Percentiles rank a stretch among this genome's conserved stretches.
Conservation (phyloP, 2,888 invertebrate species). For the Temnothorax rugatulus region DNA sequence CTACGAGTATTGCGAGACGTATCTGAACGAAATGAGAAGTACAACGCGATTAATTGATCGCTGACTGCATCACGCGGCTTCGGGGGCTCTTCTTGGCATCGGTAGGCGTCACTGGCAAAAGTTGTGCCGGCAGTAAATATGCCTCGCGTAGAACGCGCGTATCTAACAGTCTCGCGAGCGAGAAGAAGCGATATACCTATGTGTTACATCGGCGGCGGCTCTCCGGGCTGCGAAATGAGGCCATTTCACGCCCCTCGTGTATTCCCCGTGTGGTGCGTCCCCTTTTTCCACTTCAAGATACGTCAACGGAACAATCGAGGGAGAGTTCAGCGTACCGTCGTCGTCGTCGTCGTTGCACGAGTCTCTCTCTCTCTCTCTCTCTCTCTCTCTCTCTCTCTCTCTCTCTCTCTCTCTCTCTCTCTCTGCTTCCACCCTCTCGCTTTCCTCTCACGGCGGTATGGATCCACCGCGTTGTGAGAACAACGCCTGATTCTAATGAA, state of each 20-base stretch:
- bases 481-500: conserved; percentile 72
- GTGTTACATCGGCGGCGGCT: conserved; percentile 66
- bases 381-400: conserved; percentile 55
- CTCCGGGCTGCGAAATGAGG: conserved; percentile 77
- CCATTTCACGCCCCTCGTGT: conserved; percentile 76
- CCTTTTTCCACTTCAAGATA: conserved; percentile 76
- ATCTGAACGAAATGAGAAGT: neutral
- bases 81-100: neutral
- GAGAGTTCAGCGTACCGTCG: conserved; percentile 81
- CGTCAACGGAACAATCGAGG: conserved; percentile 82
- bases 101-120: conserved; percentile 13
- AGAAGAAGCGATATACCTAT: conserved; percentile 51
- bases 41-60: conserved; percentile 34
- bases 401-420: conserved; percentile 55
- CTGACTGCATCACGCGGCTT: conserved; percentile 3
- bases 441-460: conserved; percentile 59
- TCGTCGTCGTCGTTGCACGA: conserved; percentile 72
- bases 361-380: conserved; percentile 57
- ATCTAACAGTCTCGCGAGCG: conserved; percentile 64
- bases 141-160: conserved; percentile 58
- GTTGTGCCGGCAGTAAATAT: conserved; percentile 48
- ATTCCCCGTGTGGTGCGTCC: conserved; percentile 67
- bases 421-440: conserved; percentile 47
- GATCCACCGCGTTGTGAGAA: conserved; percentile 68
- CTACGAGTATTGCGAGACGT: neutral